A percentile compares a stretch with the other conserved stretches of the same genome.
These are phyloP conservation scores for Pygathrix nemaeus DNA, from an alignment of 2,113 vertebrate genomes.

Conservation along the genomic window DNA sequence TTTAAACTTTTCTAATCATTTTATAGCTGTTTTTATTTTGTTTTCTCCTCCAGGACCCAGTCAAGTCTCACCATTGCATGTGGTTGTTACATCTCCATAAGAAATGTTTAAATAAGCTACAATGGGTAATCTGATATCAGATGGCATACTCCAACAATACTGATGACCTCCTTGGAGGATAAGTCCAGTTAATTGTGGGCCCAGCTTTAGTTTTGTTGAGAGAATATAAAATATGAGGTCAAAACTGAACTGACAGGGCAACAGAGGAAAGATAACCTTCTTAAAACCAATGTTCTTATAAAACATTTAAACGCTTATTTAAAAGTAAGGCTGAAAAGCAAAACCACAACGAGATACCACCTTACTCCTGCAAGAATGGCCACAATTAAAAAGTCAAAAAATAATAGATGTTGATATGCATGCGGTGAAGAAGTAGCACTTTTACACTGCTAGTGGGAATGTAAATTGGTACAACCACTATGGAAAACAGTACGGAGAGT, in stretches of 20 bases:
- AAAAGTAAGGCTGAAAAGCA: neutral
- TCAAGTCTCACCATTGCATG: neutral
- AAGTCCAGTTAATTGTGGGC: neutral
- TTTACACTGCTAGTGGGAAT: no score
- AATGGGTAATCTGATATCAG: neutral
- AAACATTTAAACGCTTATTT: neutral
- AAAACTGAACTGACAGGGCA: neutral
- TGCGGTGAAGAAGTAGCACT: no score
- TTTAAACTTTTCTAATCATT: neutral
- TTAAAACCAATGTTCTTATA: neutral
- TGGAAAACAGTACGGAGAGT: no score
- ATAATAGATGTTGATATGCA: no score
- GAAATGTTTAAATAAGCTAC: neutral
- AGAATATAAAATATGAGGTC: neutral
- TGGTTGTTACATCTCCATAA: neutral
- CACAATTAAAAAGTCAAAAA: no score
- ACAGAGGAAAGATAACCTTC: neutral
- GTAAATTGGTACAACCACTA: no score
- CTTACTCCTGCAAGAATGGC: no score
- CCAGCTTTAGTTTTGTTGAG: neutral
- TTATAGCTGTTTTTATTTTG: conserved; percentile 32
- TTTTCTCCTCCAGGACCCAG: neutral
- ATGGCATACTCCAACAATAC: neutral
- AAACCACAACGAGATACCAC: no score
- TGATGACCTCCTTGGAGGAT: neutral